These are phyloP conservation scores for Acanthosoma haemorrhoidale DNA, from an alignment of 2,888 invertebrate genomes.

Conservation along the genomic window DNA sequence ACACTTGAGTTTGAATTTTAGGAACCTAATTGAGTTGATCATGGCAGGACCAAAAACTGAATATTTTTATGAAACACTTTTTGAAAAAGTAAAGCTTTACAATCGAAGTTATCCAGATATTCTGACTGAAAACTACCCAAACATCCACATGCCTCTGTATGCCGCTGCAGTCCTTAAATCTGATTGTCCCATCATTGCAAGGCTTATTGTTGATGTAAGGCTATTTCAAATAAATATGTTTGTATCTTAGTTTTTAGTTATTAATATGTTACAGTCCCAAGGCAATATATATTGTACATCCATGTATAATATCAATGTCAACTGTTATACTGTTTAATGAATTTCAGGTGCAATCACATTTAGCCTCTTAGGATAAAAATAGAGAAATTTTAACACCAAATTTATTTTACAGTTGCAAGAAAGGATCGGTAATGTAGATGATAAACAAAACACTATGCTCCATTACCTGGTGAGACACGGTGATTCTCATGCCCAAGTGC, in stretches of 20 bases:
- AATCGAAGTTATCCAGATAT: background rate
- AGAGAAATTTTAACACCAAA: too few relatives aligned
- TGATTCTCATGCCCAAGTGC: slow-evolving; percentile 18
- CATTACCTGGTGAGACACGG: slow-evolving; percentile 2
- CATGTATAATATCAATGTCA: too few relatives aligned
- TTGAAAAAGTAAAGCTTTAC: slow-evolving; percentile 4
- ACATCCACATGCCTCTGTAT: background rate
- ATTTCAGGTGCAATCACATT: too few relatives aligned
- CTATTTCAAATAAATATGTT: too few relatives aligned
- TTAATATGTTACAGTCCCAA: too few relatives aligned
- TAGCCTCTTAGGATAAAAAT: too few relatives aligned
- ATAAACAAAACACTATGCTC: slow-evolving; percentile 12
- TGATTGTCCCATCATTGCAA: slow-evolving; percentile 8
- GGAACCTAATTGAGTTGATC: background rate
- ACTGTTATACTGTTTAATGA: too few relatives aligned
- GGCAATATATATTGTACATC: too few relatives aligned
- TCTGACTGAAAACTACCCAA: background rate
- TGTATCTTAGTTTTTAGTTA: too few relatives aligned
- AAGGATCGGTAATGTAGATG: background rate
- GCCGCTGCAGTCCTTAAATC: background rate
- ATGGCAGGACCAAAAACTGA: background rate
- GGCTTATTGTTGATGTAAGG: background rate
- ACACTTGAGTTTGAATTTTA: background rate
- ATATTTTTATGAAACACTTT: slow-evolving; percentile 10
- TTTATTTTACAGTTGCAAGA: too few relatives aligned